Base-by-base conservation (phyloP, 1,140 invertebrate species). In the Caenorhabditis inopinata region DNA sequence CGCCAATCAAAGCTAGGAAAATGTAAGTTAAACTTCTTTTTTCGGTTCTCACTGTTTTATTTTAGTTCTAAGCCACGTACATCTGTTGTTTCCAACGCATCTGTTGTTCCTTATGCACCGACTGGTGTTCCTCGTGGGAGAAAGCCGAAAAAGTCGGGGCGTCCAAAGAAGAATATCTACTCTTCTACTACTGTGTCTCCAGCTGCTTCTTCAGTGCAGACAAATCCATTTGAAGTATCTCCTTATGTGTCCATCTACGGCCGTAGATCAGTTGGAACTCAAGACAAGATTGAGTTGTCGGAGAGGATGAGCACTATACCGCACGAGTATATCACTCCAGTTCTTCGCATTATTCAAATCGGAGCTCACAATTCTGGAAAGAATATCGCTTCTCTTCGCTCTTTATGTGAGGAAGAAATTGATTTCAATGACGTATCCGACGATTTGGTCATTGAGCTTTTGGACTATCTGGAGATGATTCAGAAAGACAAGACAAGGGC, bases 1-100 rank as follows among this genome's bases (percentile, higher is more conserved):
- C 58, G 16, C 58, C 58, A 38, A 68, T 38, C n/a, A 68, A 68
- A n/a, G 58, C 58, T 7, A 38, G 58, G 11, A 68, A 68, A 38
- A 68, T 68, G 58, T 68, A 42, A 68, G 58, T 42, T 42, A 7
- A 42, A 42, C 38, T 42, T 42, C 14, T 42, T 42, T 5, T 42
- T 42, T 42, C 14, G 38, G n/a, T n/a, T n/a, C n/a, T n/a, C n/a
- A n/a, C n/a, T n/a, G 6, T 16, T 58, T 21, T 12, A 5, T 58
- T 58, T 32, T 18, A 68, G 58, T 9, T 68, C 58, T 2, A 68
- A 68, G n/a, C 58, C 58, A n/a, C 58, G 58, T 68, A 18, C 53
- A n/a, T 62, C 49, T 27, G 27, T 25, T 11, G 49, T 32, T 7
- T 68, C 58, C 5, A 68, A 38, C 12, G 58, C 32, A 18, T 35